Conservation (phyloP, 2,113 vertebrate genomes). For the Psophia crepitans region DNA sequence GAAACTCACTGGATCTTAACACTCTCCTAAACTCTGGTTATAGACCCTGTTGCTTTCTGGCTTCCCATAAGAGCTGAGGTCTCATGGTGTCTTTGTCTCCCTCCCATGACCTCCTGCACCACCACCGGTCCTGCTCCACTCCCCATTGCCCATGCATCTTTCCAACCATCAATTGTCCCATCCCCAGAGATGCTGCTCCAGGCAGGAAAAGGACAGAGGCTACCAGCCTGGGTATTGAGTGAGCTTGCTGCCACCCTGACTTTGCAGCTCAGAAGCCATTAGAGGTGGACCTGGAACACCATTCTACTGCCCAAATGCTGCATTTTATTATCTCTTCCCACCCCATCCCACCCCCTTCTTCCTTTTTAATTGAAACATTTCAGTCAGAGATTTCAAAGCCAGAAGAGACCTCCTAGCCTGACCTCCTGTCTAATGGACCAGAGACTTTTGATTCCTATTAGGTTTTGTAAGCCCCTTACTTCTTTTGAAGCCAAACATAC, state of each 20-base stretch:
- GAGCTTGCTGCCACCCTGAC: background rate
- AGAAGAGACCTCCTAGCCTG: background rate
- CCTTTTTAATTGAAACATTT: slow-evolving; percentile 30
- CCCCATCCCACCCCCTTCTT: background rate
- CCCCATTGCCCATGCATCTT: rapidly evolving
- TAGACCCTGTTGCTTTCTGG: background rate
- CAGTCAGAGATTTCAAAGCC: background rate
- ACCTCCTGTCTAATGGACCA: background rate
- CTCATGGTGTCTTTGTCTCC: background rate
- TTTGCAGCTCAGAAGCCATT: background rate
- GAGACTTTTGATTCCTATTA: background rate
- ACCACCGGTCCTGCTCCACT: background rate
- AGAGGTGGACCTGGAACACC: background rate
- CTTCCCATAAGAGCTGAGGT: background rate
- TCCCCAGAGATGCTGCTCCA: rapidly evolving
- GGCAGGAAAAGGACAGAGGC: background rate
- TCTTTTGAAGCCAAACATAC: slow-evolving; percentile 20
- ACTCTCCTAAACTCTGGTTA: background rate
- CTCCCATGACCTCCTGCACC: background rate
- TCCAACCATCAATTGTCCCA: background rate
- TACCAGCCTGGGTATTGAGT: background rate
- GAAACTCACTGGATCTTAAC: background rate
- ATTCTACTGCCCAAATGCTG: background rate
- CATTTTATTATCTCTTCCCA: background rate
- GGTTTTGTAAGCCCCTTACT: background rate